Evolutionary conservation across 2,113 vertebrate genomes (phyloP), one percentile per base, ranked within the genome.

Genomic region (Kryptolebias marmoratus): DNA sequence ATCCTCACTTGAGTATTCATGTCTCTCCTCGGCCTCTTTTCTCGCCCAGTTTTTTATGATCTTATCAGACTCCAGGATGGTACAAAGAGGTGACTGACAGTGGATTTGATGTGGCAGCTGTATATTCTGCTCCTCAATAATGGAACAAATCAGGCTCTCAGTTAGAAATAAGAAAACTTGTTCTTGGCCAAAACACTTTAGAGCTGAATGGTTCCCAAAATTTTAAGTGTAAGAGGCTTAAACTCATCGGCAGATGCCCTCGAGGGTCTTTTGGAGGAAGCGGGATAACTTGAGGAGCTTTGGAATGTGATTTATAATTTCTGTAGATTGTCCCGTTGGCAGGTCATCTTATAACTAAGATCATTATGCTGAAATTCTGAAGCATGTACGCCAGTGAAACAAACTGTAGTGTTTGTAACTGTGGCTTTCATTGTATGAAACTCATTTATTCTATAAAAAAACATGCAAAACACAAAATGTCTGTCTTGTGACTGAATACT

Each of bases 11-110:
- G 16, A 75, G 67, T 76, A n/a, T 49, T 11, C 39, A 10, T 63
- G 64, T 3, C 0, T 74, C 30, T 73, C 73, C 84, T 60, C 36
- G 0, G 49, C n/a, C 48, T 66, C 64, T 44, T 67, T 79, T 70
- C n/a, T 57, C 75, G 22, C 22, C 32, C 58, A 50, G 57, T 49
- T 18, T 47, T 71, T 69, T 22, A 22, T 86, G 11, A 66, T 86
- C 57, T 60, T 39, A 50, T 48, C 44, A 42, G 18, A 49, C 56
- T 64, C 3, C 27, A 14, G 39, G 27, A 30, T 14, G 14, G 27
- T 55, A 68, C 53, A 64, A 59, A n/a, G 10, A 71, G 57, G 44
- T 66, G 48, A 42, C 48, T 18, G 52, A 45, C 30, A 39, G 22
- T 36, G 44, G 15, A 42, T 42, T 55, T 80, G 64, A n/a, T 32